Evolutionary conservation across 1,140 invertebrate species (phyloP).

Genomic region (Drosophila ohnishii): DNA sequence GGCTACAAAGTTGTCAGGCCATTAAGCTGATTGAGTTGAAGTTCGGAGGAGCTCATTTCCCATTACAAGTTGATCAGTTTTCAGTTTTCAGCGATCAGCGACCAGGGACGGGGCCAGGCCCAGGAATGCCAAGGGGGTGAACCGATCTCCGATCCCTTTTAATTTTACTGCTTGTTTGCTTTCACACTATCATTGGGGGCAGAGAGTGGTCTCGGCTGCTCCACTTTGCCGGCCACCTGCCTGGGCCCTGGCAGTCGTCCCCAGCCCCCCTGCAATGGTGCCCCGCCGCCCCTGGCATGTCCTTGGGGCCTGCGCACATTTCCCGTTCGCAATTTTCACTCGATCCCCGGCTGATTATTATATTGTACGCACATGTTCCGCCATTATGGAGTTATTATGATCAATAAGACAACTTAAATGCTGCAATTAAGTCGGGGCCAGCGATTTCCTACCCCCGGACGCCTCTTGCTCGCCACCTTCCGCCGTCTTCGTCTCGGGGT

Average conservation of each 20-base stretch:
- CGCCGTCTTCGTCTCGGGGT: conserved; percentile 3
- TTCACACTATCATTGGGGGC: conserved; percentile 72
- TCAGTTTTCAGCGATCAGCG: conserved; percentile 16
- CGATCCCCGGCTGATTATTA: conserved; percentile 74
- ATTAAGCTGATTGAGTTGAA: conserved; percentile 80
- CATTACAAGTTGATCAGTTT: conserved; percentile 79
- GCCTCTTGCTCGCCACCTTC: conserved; percentile 13
- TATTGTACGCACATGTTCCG: conserved; percentile 83
- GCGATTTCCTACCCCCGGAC: conserved; percentile 30
- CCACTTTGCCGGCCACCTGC: conserved; percentile 57
- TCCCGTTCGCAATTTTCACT: conserved; percentile 79
- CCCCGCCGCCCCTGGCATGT: conserved; percentile 3
- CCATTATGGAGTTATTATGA: conserved; percentile 83
- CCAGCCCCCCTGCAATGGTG: background rate
- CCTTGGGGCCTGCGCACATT: conserved; percentile 43
- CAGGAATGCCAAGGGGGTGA: conserved; percentile 19
- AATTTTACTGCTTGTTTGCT: conserved; percentile 80
- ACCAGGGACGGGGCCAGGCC: background rate
- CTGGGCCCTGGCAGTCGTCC: background rate
- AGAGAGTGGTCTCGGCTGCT: conserved; percentile 31
- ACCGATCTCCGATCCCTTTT: conserved; percentile 59
- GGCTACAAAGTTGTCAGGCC: conserved; percentile 72
- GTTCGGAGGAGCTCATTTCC: conserved; percentile 74
- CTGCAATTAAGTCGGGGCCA: conserved; percentile 79
- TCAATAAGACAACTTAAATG: conserved; percentile 83